phyloP scores from a whole-genome alignment of 2,113 vertebrate species.

The Tachysurus fulvidraco region DNA sequence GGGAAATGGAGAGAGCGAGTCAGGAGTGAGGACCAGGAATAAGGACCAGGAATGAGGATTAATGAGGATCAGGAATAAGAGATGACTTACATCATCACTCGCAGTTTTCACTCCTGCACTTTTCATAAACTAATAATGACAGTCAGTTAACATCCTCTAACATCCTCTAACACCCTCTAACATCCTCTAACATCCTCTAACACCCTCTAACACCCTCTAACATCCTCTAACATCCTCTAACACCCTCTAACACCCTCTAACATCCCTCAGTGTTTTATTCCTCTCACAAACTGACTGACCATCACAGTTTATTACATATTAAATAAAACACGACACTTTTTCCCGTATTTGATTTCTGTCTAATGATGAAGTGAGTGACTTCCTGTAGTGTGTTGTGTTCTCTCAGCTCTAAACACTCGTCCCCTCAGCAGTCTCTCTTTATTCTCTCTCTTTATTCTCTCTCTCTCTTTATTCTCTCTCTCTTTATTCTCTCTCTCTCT shows the following conservation, averaged over 20 bases:
- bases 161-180: too few species aligned
- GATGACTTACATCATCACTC: not conserved
- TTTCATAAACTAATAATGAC: too few species aligned
- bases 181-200: not conserved
- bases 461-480: not conserved
- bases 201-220: too few species aligned
- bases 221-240: too few species aligned
- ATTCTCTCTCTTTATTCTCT: not conserved
- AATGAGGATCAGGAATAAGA: not conserved
- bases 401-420: too few species aligned
- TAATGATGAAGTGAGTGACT: not conserved
- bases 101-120: too few species aligned
- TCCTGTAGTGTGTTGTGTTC: not conserved
- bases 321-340: too few species aligned
- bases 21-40: not conserved
- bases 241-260: too few species aligned
- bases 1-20: not conserved
- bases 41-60: too few species aligned
- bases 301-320: too few species aligned
- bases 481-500: not conserved
- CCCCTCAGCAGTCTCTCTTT: not conserved
- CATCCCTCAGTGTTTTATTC: not conserved
- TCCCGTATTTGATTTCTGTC: not conserved
- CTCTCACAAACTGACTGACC: too few species aligned
- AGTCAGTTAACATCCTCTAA: not conserved